A percentile compares a stretch with the other conserved stretches of the same genome.
These are phyloP conservation scores for Huso huso DNA, from an alignment of 2,797 vertebrate species.

Conservation along the genomic window DNA sequence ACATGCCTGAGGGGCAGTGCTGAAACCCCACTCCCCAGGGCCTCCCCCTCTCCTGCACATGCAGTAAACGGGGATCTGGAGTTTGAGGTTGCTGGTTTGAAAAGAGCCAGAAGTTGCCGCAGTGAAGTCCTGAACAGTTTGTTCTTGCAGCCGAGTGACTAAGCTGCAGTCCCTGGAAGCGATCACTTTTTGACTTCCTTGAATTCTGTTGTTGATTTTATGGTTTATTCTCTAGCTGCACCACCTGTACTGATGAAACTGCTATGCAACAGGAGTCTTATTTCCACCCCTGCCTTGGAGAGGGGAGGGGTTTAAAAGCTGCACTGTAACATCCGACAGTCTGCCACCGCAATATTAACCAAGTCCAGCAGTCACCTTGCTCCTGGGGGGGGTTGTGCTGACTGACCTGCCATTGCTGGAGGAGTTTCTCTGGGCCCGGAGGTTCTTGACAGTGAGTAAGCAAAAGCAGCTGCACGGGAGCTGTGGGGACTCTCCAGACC, in stretches of 20 bases:
- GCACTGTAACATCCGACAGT: too few relatives aligned
- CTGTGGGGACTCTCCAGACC: conserved; percentile 29
- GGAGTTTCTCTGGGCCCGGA: conserved; percentile 26
- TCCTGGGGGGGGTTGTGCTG: conserved; percentile 10
- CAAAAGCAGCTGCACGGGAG: conserved; percentile 41
- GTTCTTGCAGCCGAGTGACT: too few relatives aligned
- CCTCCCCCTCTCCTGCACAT: not conserved
- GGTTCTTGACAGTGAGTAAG: conserved; percentile 31
- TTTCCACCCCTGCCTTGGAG: too few relatives aligned
- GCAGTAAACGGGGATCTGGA: not conserved
- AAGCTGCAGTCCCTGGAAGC: too few relatives aligned
- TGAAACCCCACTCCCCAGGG: conserved; percentile 5
- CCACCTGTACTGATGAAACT: too few relatives aligned
- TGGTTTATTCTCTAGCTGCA: too few relatives aligned
- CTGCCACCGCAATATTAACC: conserved; percentile 24
- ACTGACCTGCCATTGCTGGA: conserved; percentile 11
- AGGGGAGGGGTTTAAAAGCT: too few relatives aligned
- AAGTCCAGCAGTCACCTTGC: conserved; percentile 36
- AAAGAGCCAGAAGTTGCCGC: not conserved
- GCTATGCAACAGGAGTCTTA: too few relatives aligned
- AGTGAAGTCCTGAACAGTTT: not conserved
- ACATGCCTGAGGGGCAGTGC: not conserved
- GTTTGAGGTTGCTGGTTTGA: not conserved
- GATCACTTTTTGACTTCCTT: too few relatives aligned
- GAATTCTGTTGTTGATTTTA: too few relatives aligned